These are phyloP conservation scores for Crocuta crocuta DNA, from an alignment of 2,113 vertebrate genomes.

Conservation along the genomic window DNA sequence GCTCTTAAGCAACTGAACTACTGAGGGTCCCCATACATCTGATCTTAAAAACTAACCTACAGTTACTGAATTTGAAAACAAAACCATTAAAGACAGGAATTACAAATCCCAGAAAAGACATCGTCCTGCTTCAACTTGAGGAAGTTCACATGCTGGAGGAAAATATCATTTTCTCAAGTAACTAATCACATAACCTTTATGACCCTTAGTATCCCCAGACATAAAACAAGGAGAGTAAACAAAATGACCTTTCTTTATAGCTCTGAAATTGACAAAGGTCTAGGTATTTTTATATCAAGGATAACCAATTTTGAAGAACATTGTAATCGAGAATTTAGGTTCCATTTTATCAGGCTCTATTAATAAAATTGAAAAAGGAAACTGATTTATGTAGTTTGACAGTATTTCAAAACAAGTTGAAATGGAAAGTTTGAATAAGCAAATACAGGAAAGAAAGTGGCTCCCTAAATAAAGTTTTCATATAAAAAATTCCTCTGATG, in stretches of 20 bases:
- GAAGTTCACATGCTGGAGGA: background rate
- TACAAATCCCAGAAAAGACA: background rate
- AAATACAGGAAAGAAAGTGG: constrained; percentile 72
- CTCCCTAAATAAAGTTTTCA: constrained; percentile 62
- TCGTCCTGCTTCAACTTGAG: background rate
- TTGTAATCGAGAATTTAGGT: constrained; percentile 13
- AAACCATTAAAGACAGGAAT: background rate
- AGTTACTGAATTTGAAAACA: constrained; percentile 33
- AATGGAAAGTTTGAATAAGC: constrained; percentile 61
- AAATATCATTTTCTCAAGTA: background rate
- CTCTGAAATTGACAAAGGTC: constrained; percentile 15
- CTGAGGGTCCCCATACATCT: background rate
- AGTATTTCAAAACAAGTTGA: constrained; percentile 71
- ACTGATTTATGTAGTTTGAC: constrained; percentile 66
- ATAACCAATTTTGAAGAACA: background rate
- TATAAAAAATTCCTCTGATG: constrained; percentile 58
- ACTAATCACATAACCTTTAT: background rate
- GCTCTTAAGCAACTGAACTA: too few species aligned
- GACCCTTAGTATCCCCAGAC: background rate
- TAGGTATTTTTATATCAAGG: background rate
- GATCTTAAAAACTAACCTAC: background rate
- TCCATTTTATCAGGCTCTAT: constrained; percentile 48
- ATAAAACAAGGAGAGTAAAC: background rate
- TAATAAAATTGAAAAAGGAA: constrained; percentile 61
- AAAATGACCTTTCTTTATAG: background rate